phyloP scores from a whole-genome alignment of 2,888 invertebrate species.

The Pollenia griseotomentosa region DNA sequence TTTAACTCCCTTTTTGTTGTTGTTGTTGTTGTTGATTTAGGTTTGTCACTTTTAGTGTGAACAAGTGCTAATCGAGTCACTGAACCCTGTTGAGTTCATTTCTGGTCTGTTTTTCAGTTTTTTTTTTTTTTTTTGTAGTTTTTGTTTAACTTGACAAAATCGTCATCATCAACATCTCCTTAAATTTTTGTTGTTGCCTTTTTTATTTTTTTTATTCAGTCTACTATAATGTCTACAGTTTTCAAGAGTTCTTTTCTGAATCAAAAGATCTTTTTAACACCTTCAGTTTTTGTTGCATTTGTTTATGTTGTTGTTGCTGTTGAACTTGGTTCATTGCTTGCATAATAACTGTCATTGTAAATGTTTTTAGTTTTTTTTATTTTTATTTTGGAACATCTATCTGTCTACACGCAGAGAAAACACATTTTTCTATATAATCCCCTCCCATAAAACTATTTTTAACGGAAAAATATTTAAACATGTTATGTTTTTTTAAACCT shows the following conservation, averaged over 20 bases:
- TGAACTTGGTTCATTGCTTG: conserved; percentile 63
- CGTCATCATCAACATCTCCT: conserved; percentile 26
- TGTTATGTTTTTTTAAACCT: no score
- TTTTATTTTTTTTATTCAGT: conserved; percentile 3
- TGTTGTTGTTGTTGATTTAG: neutral
- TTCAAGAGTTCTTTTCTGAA: conserved; percentile 48
- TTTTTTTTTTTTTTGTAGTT: neutral
- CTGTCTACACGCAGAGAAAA: neutral
- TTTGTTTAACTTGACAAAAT: conserved; percentile 16
- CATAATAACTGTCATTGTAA: conserved; percentile 59
- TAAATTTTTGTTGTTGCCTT: neutral
- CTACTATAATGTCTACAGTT: conserved; percentile 35
- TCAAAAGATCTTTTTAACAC: conserved; percentile 58
- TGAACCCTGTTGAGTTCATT: conserved; percentile 49
- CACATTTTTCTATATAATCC: no score
- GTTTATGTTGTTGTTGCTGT: conserved; percentile 12
- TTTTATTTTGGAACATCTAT: neutral
- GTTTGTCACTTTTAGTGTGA: conserved; percentile 14
- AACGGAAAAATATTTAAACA: no score
- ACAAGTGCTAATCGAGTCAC: conserved; percentile 58
- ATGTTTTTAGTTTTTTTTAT: conserved; percentile 6
- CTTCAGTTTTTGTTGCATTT: conserved; percentile 33
- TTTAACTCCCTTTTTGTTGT: neutral
- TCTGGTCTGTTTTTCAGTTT: conserved; percentile 13
- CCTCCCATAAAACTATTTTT: no score